These are phyloP conservation scores for Protonemura montana DNA, from an alignment of 2,888 invertebrate genomes.

Conservation along the genomic window DNA sequence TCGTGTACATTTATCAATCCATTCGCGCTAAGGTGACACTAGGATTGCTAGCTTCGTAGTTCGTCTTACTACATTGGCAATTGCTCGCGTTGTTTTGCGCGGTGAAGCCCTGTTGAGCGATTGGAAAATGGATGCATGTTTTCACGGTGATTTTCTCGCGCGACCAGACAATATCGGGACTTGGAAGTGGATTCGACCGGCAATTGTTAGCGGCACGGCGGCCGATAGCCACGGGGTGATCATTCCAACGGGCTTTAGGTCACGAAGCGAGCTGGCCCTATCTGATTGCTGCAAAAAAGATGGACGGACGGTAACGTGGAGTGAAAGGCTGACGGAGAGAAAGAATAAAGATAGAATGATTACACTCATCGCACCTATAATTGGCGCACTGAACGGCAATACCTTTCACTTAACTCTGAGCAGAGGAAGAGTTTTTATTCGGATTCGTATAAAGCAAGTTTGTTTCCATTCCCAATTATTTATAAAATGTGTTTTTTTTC, in stretches of 20 bases:
- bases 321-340: constrained; percentile 8
- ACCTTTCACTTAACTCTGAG: constrained; percentile 28
- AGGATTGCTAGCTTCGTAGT: not conserved
- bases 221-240: not conserved
- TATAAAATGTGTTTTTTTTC: constrained; percentile 39
- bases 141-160: not conserved
- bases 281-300: not conserved
- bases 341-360: not conserved
- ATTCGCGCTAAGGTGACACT: constrained; percentile 30
- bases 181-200: not conserved
- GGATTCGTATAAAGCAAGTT: not conserved
- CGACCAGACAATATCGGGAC: not conserved
- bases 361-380: constrained; percentile 35
- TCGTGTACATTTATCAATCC: constrained; percentile 34
- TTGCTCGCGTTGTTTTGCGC: not conserved
- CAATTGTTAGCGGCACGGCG: no score
- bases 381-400: constrained; percentile 22
- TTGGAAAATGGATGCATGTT: not conserved
- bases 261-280: not conserved
- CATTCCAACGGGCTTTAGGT: not conserved
- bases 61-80: constrained; percentile 24
- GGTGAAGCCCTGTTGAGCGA: not conserved
- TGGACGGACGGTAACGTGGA: not conserved
- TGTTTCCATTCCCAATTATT: constrained; percentile 39
- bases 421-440: constrained; percentile 36